A percentile compares a stretch with the other conserved stretches of the same genome.
These are phyloP conservation scores for Apotomis turbidana DNA, from an alignment of 2,888 invertebrate genomes.

Conservation along the genomic window DNA sequence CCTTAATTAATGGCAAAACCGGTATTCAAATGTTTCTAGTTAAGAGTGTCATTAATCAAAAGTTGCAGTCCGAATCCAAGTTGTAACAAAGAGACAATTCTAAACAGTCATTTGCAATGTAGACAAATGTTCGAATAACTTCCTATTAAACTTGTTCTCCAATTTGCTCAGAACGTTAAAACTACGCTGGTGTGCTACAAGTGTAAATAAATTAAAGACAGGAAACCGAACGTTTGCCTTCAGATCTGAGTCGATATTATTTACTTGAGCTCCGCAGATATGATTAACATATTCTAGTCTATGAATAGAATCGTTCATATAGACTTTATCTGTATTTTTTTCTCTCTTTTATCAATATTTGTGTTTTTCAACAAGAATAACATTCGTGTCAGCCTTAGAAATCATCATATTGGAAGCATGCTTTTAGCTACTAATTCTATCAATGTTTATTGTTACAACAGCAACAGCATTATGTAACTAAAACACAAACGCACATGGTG, in stretches of 20 bases:
- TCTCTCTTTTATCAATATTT: too few relatives aligned
- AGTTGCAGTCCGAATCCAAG: constrained; percentile 15
- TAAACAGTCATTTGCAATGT: constrained; percentile 21
- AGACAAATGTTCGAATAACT: constrained; percentile 19
- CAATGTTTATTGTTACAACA: too few relatives aligned
- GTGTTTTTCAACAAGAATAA: too few relatives aligned
- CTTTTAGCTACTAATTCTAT: too few relatives aligned
- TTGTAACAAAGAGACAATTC: constrained; percentile 18
- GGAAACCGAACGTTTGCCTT: constrained; percentile 25
- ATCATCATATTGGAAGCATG: too few relatives aligned
- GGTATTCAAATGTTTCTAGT: constrained; percentile 3
- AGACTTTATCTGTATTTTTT: not conserved
- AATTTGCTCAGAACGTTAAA: constrained; percentile 15
- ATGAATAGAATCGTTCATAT: not conserved
- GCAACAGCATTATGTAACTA: too few relatives aligned
- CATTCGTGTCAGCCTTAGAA: too few relatives aligned
- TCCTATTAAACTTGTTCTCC: constrained; percentile 24
- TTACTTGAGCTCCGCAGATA: not conserved
- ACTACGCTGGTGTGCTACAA: constrained; percentile 17
- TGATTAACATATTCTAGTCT: constrained; percentile 2
- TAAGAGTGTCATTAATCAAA: constrained; percentile 21
- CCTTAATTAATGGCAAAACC: constrained; percentile 1
- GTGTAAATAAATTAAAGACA: constrained; percentile 29
- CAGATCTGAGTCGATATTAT: constrained; percentile 17
- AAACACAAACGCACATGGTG: too few relatives aligned